Evolutionary conservation across 1,140 invertebrate genomes (phyloP).

Genomic region (Babylonia areolata): DNA sequence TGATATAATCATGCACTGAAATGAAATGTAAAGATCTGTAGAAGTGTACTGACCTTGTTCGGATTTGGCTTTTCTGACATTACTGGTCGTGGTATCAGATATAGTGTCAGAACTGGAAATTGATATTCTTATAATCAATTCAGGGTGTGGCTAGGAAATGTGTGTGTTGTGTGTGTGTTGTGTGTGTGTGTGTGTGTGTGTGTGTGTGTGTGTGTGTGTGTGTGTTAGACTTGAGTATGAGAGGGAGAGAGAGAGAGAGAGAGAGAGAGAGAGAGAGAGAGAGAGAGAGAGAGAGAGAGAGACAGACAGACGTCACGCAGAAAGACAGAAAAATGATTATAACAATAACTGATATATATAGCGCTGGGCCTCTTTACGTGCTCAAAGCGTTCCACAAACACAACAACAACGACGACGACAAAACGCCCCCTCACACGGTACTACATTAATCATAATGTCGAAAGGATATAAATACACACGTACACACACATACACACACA

Average conservation of each 20-base stretch:
- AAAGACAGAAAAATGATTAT: background rate
- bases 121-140: too few species aligned
- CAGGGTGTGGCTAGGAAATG: background rate
- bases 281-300: conserved; percentile 3
- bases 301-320: conserved; percentile 3
- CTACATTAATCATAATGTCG: too few species aligned
- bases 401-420: background rate
- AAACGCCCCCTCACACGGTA: too few species aligned
- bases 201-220: background rate
- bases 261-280: background rate
- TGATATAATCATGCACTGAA: background rate
- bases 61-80: too few species aligned
- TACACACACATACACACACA: background rate
- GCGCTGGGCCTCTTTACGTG: background rate
- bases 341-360: background rate
- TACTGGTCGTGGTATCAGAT: too few species aligned
- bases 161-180: conserved; percentile 4
- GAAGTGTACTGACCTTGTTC: background rate
- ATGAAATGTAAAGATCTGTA: background rate
- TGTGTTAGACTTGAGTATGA: background rate
- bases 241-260: conserved; percentile 13
- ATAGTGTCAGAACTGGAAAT: too few species aligned
- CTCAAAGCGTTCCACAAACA: background rate
- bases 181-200: background rate
- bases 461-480: conserved; percentile 1